Base-by-base conservation (phyloP, 1,140 invertebrate genomes). In the Drosophila trapezifrons region DNA sequence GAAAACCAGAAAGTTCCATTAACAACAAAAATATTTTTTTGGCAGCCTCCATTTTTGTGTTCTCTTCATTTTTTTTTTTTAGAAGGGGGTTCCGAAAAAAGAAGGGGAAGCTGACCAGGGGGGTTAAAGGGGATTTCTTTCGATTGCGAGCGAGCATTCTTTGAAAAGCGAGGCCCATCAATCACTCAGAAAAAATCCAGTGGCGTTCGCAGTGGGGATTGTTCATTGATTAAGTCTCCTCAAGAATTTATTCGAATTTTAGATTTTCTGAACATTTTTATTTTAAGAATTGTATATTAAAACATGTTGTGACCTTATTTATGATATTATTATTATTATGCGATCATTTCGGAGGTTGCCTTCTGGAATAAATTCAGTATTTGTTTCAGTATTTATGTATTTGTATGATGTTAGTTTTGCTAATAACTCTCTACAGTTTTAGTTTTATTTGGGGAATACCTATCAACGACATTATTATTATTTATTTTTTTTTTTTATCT, bases 1-100 rank as follows among this genome's bases (percentile, higher is more conserved):
- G 82, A 84, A 85, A 80, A 80, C 80, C 80, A 85, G 82, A 84
- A 84, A 85, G 80, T 84, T 84, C 80, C 82, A 85, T 85, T 85
- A 83, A 84, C 80, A 75, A 80, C 65, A 84, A 81, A 84, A 81
- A 84, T 77, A 84, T 86, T 84, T 84, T 82, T 85, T 84, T 81
- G 80, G 78, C 82, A 84, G 80, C 80, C 80, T 83, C 80, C 67
- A 86, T 82, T 63, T 76, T 47, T 40, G 49, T 55, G 40, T 47
- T 62, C 64, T 66, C 42, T 69, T 86, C 62, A 72, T 64, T 84
- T 62, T 65, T 52, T 65, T 52, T 47, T 54, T 40, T 37, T 56
- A 49, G 67, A 42, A n/a, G 58, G 37, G 20, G 29, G 29, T 52
- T 37, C 49, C 49, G 13, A 20, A 54, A 20, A 54, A 22, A 45